phyloP scores from a whole-genome alignment of 2,797 vertebrate species.

The Pampus argenteus region DNA sequence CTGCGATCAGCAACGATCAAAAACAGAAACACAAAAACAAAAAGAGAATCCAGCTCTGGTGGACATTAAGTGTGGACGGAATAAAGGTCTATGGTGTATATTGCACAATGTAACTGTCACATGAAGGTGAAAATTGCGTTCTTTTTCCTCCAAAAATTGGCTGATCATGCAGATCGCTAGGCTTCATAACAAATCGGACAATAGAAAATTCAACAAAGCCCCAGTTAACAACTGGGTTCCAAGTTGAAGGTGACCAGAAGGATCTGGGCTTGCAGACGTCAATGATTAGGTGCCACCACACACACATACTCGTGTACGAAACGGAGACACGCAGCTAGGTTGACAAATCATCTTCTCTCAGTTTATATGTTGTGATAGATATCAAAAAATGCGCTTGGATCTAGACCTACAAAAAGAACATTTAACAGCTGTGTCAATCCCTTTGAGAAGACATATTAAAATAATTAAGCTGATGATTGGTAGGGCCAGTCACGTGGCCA shows the following conservation, averaged over 20 bases:
- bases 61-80: conserved; percentile 77
- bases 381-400: conserved; percentile 64
- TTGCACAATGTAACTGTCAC: conserved; percentile 85
- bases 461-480: conserved; percentile 79
- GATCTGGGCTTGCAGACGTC: conserved; percentile 64
- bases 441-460: conserved; percentile 71
- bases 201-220: conserved; percentile 69
- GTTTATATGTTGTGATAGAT: conserved; percentile 79
- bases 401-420: conserved; percentile 54
- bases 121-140: conserved; percentile 71
- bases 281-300: conserved; percentile 73
- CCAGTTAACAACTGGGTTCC: conserved; percentile 62
- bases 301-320: conserved; percentile 55
- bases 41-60: conserved; percentile 61
- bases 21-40: conserved; percentile 25
- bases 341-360: conserved; percentile 77
- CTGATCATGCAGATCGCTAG: conserved; percentile 59
- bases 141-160: conserved; percentile 58
- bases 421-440: conserved; percentile 74
- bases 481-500: conserved; percentile 72
- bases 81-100: conserved; percentile 82
- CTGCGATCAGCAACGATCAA: conserved; percentile 65
- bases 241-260: conserved; percentile 68
- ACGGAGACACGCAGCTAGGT: conserved; percentile 56
- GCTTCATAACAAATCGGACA: conserved; percentile 60